phyloP scores from a whole-genome alignment of 2,113 vertebrate species.

The Rhynchomys soricoides region DNA sequence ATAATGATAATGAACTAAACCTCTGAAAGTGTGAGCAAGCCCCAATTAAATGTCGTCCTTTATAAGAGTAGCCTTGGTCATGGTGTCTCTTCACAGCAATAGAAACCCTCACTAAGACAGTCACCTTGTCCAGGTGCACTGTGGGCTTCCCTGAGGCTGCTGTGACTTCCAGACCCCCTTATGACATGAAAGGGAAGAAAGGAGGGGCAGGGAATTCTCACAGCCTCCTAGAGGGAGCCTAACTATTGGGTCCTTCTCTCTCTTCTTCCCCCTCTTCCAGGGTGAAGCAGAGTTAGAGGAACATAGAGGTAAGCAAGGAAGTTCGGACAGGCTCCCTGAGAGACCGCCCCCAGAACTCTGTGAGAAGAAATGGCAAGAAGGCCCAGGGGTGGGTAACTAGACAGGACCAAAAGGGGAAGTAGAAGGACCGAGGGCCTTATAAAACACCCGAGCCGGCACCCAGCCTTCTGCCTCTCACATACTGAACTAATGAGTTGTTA shows the following conservation, averaged over 20 bases:
- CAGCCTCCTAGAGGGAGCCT: background rate
- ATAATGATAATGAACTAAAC: too few relatives aligned
- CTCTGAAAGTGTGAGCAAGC: too few relatives aligned
- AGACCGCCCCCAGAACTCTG: background rate
- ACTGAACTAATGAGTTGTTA: background rate
- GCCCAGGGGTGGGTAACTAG: background rate
- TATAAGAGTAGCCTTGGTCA: too few relatives aligned
- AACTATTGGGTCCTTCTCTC: background rate
- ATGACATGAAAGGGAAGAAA: background rate
- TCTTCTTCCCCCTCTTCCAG: background rate
- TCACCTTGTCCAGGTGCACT: background rate
- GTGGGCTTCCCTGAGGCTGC: background rate
- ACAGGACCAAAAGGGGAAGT: background rate
- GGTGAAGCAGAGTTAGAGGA: background rate
- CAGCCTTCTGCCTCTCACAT: background rate
- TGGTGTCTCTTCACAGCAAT: too few relatives aligned
- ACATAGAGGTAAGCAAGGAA: background rate
- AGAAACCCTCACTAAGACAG: too few relatives aligned
- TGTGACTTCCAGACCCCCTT: background rate
- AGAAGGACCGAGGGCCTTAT: background rate
- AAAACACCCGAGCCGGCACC: background rate
- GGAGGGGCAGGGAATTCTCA: rapidly evolving
- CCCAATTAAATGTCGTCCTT: too few relatives aligned
- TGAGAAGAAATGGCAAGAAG: background rate
- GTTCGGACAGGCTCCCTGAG: background rate